Evolutionary conservation across 2,888 invertebrate genomes (phyloP).

Genomic region (Spisula subtruncata): DNA sequence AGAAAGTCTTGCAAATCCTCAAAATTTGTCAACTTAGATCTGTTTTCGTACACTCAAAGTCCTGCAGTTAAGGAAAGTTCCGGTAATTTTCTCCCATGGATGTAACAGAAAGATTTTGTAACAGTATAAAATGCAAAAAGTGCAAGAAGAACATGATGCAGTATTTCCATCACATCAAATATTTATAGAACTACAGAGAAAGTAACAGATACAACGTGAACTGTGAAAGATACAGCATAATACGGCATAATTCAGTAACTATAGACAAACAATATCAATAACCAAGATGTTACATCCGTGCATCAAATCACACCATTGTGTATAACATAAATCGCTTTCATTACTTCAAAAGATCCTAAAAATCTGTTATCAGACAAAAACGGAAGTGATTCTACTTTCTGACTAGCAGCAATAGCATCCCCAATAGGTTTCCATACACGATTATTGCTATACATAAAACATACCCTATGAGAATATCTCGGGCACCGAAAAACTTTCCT

Average conservation of each 20-base stretch:
- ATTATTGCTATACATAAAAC: slow-evolving; percentile 16
- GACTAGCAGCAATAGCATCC: not conserved
- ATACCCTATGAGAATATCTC: not conserved
- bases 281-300: not conserved
- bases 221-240: not conserved
- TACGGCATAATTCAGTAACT: not conserved
- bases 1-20: no score
- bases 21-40: no score
- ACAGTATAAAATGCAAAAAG: no score
- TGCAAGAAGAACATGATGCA: no score
- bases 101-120: no score
- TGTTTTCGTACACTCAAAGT: no score
- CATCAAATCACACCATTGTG: slow-evolving; percentile 3
- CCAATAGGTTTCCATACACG: not conserved
- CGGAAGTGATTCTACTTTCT: slow-evolving; percentile 1
- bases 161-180: no score
- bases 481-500: not conserved
- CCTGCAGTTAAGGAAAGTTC: no score
- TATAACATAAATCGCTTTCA: not conserved
- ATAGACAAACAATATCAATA: slow-evolving; percentile 13
- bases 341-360: not conserved
- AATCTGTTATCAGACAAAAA: not conserved
- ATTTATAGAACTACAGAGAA: not conserved
- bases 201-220: not conserved
- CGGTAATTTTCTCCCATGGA: no score